phyloP scores from a whole-genome alignment of 2,113 vertebrate species.

The Phylloscopus trochilus region DNA sequence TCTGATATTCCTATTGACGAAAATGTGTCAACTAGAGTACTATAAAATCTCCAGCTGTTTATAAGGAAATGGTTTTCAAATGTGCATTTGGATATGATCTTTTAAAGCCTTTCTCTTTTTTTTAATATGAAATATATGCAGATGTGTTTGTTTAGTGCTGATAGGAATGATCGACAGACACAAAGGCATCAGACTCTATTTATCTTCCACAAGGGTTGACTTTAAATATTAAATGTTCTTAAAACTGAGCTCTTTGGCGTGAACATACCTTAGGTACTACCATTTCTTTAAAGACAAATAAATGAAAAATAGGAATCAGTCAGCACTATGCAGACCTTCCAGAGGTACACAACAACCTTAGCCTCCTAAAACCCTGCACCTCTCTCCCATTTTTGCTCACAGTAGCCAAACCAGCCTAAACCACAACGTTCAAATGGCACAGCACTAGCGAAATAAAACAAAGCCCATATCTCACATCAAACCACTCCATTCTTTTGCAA shows the following conservation, averaged over 20 bases:
- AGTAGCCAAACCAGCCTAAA: slow-evolving; percentile 56
- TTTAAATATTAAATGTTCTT: neutral
- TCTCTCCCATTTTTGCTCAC: slow-evolving; percentile 22
- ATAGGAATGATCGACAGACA: neutral
- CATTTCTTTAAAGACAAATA: neutral
- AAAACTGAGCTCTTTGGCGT: neutral
- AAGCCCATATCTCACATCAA: slow-evolving; percentile 52
- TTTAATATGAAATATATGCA: neutral
- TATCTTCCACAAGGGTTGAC: neutral
- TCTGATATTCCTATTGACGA: neutral
- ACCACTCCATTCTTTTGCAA: slow-evolving; percentile 39
- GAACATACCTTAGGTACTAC: neutral
- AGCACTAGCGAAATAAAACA: slow-evolving; percentile 53
- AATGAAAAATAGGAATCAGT: neutral
- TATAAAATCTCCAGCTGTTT: slow-evolving; percentile 40
- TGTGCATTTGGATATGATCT: neutral
- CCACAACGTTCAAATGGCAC: slow-evolving; percentile 34
- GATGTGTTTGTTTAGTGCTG: neutral
- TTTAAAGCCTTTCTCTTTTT: neutral
- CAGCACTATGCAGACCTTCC: neutral
- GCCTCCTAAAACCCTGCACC: neutral
- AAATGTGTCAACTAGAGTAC: neutral
- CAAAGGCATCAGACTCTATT: neutral
- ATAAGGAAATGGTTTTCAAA: neutral
- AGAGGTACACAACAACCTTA: neutral